Conservation (phyloP, 1,140 invertebrate genomes). For the Zaprionus tsacasi region DNA sequence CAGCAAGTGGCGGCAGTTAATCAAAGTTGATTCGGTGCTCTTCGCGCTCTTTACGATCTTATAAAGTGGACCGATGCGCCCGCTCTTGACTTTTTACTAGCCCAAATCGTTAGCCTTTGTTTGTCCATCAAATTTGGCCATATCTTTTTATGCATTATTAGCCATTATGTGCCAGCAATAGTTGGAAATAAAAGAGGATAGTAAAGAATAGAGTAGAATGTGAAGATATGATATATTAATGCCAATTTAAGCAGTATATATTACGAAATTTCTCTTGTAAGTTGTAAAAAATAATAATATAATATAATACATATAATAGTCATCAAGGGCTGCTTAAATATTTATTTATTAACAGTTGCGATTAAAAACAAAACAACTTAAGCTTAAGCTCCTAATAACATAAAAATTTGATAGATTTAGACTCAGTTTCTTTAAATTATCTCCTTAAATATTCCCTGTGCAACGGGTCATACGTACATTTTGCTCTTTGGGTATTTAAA, state of each 20-base stretch:
- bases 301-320: no score
- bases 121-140: background rate
- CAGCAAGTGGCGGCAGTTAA: slow-evolving; percentile 48
- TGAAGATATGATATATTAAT: background rate
- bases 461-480: no score
- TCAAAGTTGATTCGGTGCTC: slow-evolving; percentile 41
- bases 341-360: no score
- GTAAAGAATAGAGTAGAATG: background rate
- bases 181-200: background rate
- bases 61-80: background rate
- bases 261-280: background rate
- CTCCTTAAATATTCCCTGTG: no score
- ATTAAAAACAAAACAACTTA: no score
- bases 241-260: background rate
- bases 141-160: background rate
- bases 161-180: background rate
- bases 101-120: background rate
- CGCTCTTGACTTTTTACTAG: background rate
- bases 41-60: background rate
- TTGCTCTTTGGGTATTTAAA: background rate
- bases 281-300: no score
- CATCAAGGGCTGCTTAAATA: no score
- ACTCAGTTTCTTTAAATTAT: no score
- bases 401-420: no score
- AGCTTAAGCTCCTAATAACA: no score